A percentile compares a stretch with the other conserved stretches of the same genome.
Conservation (phyloP, 2,888 invertebrate genomes). For the Calliopum simillimum region DNA sequence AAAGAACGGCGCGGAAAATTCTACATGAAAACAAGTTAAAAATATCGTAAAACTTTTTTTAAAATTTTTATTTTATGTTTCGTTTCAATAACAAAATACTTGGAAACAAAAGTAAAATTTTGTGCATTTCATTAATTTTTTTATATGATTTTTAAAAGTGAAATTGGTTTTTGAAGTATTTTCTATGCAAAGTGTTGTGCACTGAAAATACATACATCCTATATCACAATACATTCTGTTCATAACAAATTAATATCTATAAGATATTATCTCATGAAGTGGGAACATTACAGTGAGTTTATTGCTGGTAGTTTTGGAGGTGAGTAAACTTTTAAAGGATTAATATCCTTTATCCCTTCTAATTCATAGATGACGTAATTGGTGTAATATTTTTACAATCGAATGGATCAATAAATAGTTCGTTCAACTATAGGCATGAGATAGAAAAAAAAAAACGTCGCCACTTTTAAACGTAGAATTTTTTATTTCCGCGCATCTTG, state of each 20-base stretch:
- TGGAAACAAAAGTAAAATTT: neutral
- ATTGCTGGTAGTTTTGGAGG: conserved; percentile 72
- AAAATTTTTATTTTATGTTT: neutral
- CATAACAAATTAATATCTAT: neutral
- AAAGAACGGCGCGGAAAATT: conserved; percentile 17
- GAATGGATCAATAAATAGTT: conserved; percentile 29
- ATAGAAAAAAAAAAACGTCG: too few species aligned
- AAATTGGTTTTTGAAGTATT: too few species aligned
- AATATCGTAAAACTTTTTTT: neutral
- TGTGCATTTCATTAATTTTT: neutral
- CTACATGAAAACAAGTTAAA: neutral
- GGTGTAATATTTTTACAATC: neutral
- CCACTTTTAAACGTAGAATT: neutral
- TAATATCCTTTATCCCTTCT: neutral
- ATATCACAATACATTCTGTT: too few species aligned
- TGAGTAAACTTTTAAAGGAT: conserved; percentile 55
- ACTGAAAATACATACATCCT: too few species aligned
- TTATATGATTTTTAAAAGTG: too few species aligned
- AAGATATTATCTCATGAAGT: conserved; percentile 53
- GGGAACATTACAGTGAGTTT: conserved; percentile 69
- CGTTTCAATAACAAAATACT: neutral
- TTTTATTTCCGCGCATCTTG: conserved; percentile 6
- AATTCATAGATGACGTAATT: neutral
- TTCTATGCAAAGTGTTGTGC: too few species aligned
- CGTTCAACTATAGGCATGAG: conserved; percentile 47